Evolutionary conservation across 2,797 vertebrate species (phyloP).

Genomic region (Helostoma temminkii): DNA sequence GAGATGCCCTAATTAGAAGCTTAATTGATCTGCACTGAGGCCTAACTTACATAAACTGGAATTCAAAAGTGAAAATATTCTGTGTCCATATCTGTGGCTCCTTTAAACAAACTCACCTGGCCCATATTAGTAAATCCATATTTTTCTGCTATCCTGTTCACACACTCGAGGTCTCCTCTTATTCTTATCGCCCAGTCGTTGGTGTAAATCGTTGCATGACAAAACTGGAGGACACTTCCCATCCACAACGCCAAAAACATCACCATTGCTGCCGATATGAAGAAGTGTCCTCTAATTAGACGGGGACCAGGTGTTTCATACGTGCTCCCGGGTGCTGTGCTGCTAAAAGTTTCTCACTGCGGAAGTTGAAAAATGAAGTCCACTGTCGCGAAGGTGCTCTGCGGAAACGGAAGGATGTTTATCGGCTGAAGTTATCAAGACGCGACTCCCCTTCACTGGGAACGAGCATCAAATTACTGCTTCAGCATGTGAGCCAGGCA

Average conservation of each 20-base stretch:
- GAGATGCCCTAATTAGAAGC: no score
- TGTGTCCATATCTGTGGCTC: no score
- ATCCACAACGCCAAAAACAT: slow-evolving; percentile 81
- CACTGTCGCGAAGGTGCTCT: slow-evolving; percentile 5
- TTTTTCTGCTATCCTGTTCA: slow-evolving; percentile 89
- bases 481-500: slow-evolving; percentile 60
- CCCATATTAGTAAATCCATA: slow-evolving; percentile 94
- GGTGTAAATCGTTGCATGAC: slow-evolving; percentile 88
- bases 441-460: slow-evolving; percentile 40
- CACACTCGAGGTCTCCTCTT: slow-evolving; percentile 84
- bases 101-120: slow-evolving; percentile 86
- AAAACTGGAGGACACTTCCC: slow-evolving; percentile 84
- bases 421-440: slow-evolving; percentile 38
- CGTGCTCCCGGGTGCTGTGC: not conserved
- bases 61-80: no score
- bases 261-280: slow-evolving; percentile 56
- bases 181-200: slow-evolving; percentile 95
- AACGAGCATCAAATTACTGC: slow-evolving; percentile 61
- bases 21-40: no score
- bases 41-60: not conserved
- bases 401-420: slow-evolving; percentile 17
- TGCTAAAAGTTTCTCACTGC: slow-evolving; percentile 36
- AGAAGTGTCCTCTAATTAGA: slow-evolving; percentile 20
- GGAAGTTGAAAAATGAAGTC: not conserved
- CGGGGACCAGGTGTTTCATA: slow-evolving; percentile 16